These are phyloP conservation scores for Byasa hedistus DNA, from an alignment of 2,888 invertebrate genomes.

Conservation along the genomic window DNA sequence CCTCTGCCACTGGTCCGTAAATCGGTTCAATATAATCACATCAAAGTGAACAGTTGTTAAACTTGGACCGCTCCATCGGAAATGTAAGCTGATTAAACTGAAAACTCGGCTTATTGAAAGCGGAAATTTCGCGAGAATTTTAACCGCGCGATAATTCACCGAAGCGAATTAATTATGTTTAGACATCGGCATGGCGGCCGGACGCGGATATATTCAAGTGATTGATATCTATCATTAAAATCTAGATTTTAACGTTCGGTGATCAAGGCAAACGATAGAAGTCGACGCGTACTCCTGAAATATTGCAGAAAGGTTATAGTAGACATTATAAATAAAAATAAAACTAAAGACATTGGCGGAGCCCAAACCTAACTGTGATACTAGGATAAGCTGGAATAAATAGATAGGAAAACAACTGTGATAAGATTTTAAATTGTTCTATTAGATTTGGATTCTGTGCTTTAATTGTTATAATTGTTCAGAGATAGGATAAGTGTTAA, in stretches of 20 bases:
- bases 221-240: background rate
- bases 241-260: background rate
- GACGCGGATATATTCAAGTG: background rate
- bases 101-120: slow-evolving; percentile 9
- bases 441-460: too few species aligned
- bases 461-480: too few species aligned
- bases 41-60: slow-evolving; percentile 16
- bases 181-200: background rate
- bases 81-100: slow-evolving; percentile 25
- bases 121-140: slow-evolving; percentile 7
- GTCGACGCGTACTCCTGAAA: too few species aligned
- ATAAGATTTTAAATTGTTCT: too few species aligned
- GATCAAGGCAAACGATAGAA: too few species aligned
- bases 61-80: slow-evolving; percentile 1
- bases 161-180: slow-evolving; percentile 19
- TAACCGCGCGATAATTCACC: slow-evolving; percentile 7
- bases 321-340: too few species aligned
- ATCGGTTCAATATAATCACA: slow-evolving; percentile 15
- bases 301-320: too few species aligned
- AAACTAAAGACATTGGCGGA: too few species aligned
- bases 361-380: too few species aligned
- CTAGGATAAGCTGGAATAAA: too few species aligned
- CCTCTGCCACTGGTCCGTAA: background rate
- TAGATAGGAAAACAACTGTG: too few species aligned
- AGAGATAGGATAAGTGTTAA: too few species aligned